phyloP scores from a whole-genome alignment of 1,140 invertebrate genomes.

The Plectrocnemia conspersa region DNA sequence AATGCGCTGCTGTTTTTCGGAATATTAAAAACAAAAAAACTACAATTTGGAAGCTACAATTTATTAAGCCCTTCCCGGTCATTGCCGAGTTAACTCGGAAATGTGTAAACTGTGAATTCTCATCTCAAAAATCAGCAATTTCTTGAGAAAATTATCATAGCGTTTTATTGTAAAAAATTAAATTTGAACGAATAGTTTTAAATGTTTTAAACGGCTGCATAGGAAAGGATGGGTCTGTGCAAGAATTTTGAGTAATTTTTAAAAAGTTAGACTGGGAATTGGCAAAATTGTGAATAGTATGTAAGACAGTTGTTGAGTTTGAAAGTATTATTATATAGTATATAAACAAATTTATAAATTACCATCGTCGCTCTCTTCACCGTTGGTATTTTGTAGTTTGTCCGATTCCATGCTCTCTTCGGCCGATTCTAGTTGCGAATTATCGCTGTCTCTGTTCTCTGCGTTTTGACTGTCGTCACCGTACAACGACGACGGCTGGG shows the following conservation, averaged over 20 bases:
- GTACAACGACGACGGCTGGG: background rate
- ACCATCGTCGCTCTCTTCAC: background rate
- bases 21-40: no score
- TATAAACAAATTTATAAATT: background rate
- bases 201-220: no score
- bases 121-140: no score
- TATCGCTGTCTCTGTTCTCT: constrained; percentile 4
- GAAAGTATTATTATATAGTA: background rate
- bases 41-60: no score
- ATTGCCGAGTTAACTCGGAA: no score
- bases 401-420: constrained; percentile 5
- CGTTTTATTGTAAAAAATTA: background rate
- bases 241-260: background rate
- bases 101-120: no score
- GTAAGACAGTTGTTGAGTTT: background rate
- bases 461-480: background rate
- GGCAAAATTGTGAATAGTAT: background rate
- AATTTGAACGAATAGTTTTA: no score
- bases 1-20: no score
- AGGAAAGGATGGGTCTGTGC: no score
- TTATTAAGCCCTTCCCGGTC: no score
- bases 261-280: background rate
- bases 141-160: no score
- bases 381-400: constrained; percentile 4
- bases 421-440: constrained; percentile 4